phyloP scores from a whole-genome alignment of 2,888 invertebrate genomes.

The Andrena marginata region DNA sequence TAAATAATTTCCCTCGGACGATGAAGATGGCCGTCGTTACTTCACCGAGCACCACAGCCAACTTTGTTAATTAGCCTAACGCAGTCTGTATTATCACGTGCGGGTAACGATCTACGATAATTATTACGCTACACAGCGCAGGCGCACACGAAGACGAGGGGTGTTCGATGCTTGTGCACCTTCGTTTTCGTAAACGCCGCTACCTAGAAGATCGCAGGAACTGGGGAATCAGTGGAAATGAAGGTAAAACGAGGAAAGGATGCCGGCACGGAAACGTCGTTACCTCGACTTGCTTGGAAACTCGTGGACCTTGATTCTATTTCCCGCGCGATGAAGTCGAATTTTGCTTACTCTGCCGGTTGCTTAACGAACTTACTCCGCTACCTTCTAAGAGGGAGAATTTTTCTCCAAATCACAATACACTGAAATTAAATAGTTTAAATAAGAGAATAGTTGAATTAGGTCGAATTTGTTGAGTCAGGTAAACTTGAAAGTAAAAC shows the following conservation, averaged over 20 bases:
- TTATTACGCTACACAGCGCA: conserved; percentile 62
- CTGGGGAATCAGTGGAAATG: conserved; percentile 10
- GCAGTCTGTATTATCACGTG: conserved; percentile 63
- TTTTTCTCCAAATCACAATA: no score
- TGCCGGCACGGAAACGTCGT: conserved; percentile 11
- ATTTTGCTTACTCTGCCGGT: not conserved
- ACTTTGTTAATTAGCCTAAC: conserved; percentile 77
- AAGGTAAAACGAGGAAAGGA: conserved; percentile 16
- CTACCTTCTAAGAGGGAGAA: no score
- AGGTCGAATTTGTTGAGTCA: no score
- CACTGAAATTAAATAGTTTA: no score
- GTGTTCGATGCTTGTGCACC: conserved; percentile 14
- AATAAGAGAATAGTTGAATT: no score
- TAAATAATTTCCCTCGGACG: not conserved
- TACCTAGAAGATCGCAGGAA: conserved; percentile 41
- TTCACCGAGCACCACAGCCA: conserved; percentile 34
- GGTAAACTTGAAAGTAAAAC: no score
- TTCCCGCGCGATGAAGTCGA: not conserved
- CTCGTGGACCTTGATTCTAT: not conserved
- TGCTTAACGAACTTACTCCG: no score
- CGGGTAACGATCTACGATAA: conserved; percentile 70
- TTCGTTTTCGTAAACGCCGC: conserved; percentile 40
- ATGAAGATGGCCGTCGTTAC: conserved; percentile 1
- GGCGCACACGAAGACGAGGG: conserved; percentile 39
- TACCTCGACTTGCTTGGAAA: conserved; percentile 12